Evolutionary conservation across 2,797 vertebrate genomes (phyloP).

Genomic region (Kryptolebias ocellatus): DNA sequence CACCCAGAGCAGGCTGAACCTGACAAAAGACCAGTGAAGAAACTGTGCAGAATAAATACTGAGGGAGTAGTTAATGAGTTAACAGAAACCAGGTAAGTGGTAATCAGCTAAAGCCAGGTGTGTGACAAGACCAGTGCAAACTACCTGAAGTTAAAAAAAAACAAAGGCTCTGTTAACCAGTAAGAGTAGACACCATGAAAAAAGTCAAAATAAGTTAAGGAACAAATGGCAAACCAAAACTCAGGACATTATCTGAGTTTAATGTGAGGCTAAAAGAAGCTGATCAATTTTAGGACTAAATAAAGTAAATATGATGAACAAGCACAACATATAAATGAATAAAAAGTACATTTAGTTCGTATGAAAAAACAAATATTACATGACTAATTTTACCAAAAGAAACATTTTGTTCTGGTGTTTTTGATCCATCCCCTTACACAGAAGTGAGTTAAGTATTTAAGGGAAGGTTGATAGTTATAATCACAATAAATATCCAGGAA

Average conservation of each 20-base stretch:
- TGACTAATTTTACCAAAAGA: not conserved
- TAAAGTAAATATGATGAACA: not conserved
- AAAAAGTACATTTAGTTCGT: not conserved
- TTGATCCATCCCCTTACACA: conserved; percentile 9
- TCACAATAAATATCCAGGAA: conserved; percentile 12
- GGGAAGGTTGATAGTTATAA: not conserved
- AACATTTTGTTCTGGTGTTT: not conserved
- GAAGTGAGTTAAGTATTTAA: conserved; percentile 20
- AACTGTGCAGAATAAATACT: not conserved
- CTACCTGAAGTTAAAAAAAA: not conserved
- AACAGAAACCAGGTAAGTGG: not conserved
- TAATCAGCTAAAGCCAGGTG: conserved; percentile 1
- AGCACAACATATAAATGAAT: not conserved
- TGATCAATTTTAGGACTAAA: too few relatives aligned
- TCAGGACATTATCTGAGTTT: too few relatives aligned
- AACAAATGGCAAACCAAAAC: not conserved
- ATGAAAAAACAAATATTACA: too few relatives aligned
- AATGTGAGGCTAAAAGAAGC: too few relatives aligned
- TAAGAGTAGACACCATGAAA: not conserved
- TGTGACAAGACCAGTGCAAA: not conserved
- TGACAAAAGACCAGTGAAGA: not conserved
- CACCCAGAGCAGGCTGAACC: not conserved
- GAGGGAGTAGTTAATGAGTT: not conserved
- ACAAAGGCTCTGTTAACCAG: not conserved
- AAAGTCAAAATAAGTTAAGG: too few relatives aligned